Conservation (phyloP, 2,113 vertebrate genomes). For the Cyrtonyx montezumae region DNA sequence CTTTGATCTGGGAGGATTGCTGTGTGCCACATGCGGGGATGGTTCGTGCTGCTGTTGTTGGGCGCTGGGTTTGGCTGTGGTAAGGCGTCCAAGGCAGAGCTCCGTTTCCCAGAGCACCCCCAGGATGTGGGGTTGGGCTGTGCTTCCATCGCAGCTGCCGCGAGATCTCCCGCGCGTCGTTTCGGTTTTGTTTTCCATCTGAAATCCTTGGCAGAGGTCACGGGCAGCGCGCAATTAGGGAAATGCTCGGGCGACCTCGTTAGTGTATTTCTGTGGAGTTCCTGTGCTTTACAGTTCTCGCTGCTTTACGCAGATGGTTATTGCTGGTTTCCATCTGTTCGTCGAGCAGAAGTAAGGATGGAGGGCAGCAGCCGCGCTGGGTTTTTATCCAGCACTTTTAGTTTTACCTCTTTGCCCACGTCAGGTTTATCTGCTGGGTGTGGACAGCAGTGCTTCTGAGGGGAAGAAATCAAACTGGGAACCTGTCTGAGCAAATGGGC, state of each 20-base stretch:
- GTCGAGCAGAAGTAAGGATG: neutral
- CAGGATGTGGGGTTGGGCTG: neutral
- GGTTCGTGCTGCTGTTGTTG: neutral
- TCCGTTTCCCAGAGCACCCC: neutral
- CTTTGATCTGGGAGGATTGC: constrained; percentile 58
- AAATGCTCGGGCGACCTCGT: constrained; percentile 36
- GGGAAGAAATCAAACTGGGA: constrained; percentile 55
- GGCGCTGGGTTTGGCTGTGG: neutral
- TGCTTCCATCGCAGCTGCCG: neutral
- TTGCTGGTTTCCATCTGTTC: constrained; percentile 64
- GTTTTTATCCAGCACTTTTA: constrained; percentile 28
- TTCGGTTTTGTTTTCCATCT: constrained; percentile 37
- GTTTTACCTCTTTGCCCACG: neutral
- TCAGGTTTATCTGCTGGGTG: neutral
- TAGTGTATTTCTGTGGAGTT: constrained; percentile 49
- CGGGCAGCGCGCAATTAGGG: constrained; percentile 10
- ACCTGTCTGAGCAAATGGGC: constrained; percentile 19
- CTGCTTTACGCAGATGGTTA: constrained; percentile 56
- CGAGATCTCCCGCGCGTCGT: neutral
- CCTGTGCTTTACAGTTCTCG: constrained; percentile 27
- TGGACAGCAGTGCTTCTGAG: neutral
- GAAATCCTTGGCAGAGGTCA: constrained; percentile 34
- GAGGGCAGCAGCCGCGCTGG: neutral
- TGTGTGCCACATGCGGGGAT: neutral
- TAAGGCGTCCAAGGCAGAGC: neutral